Percentiles rank a stretch among this genome's conserved stretches.
Conservation (phyloP, 2,888 invertebrate species). For the Tupiocoris notatus region DNA sequence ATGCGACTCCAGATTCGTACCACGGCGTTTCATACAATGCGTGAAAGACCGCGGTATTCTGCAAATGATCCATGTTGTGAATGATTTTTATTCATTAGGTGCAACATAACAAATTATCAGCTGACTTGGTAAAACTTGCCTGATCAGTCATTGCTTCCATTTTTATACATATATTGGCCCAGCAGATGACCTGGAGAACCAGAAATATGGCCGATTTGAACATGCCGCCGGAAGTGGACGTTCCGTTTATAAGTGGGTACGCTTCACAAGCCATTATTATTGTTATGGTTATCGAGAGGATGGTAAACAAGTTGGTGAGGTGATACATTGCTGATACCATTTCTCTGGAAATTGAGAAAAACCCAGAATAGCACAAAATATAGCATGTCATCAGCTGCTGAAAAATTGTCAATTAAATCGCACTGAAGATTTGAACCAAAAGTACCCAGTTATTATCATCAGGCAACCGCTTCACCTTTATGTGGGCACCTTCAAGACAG, state of each 20-base stretch:
- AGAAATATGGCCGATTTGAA: conserved; percentile 16
- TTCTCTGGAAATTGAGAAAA: conserved; percentile 3
- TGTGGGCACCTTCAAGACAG: no score
- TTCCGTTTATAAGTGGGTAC: conserved; percentile 16
- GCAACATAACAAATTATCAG: no score
- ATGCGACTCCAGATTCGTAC: neutral
- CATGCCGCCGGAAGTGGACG: conserved; percentile 9
- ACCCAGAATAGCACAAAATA: neutral
- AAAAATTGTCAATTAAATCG: no score
- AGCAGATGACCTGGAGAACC: conserved; percentile 16
- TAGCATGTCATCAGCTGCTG: no score
- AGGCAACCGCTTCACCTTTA: no score
- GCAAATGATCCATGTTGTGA: neutral
- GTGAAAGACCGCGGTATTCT: conserved; percentile 4
- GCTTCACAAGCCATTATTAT: conserved; percentile 30
- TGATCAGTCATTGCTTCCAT: conserved; percentile 21
- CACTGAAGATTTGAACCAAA: no score
- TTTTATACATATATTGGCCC: conserved; percentile 1
- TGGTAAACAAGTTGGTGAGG: conserved; percentile 5
- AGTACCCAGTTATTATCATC: no score
- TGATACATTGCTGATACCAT: conserved; percentile 1
- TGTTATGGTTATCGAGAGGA: conserved; percentile 3
- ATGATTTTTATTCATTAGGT: neutral
- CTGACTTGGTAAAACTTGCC: neutral
- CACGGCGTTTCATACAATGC: conserved; percentile 2